Base-by-base conservation (phyloP, 2,113 vertebrate genomes). In the Cisticola juncidis region DNA sequence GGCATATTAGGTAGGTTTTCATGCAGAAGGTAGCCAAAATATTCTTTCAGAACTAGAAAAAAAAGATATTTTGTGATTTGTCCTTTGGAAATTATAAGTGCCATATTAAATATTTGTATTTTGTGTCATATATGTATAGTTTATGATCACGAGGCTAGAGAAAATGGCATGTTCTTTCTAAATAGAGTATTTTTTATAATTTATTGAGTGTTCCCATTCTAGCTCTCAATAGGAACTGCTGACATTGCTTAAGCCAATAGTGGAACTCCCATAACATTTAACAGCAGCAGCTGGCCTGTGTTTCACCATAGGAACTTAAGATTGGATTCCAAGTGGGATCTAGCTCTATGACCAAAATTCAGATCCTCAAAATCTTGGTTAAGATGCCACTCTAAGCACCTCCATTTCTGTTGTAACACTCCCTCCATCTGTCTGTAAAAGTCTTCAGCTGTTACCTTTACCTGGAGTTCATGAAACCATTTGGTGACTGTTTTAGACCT, bases 231-330 rank as follows among this genome's bases (percentile, higher is more conserved):
- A 72, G 48, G 58, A 90, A 22, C 18, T 88, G 48, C 74, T 86
- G 68, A 60, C 9, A 2, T 51, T 72, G 40, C 47, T 86, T 68
- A 94, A 94, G 64, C 28, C 65, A 81, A 19, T 12, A 69, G 42
- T 66, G 64, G 86, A 86, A 83, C 73, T 96, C 78, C 71, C 79
- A 62, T 44, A 80, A 65, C 57, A 29, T 93, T 94, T n/a, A n/a
- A n/a, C 54, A 83, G 77, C 81, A 93, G 81, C 45, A 73, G 17
- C 28, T 91, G 71, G 62, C 78, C 62, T 81, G 62, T 87, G 12
- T 92, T 92, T 96, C 70, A 82, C 84, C 62, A 47, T 35, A 64
- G 35, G 47, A 90, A 88, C 83, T 93, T 71, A 66, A 58, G 60
- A 78, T 4, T 53, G 24, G 44, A 51, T 92, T 73, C 81, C 72